Evolutionary conservation across 64 coral and sea anemone genomes (phyloP).

Genomic region (Exaiptasia diaphana): DNA sequence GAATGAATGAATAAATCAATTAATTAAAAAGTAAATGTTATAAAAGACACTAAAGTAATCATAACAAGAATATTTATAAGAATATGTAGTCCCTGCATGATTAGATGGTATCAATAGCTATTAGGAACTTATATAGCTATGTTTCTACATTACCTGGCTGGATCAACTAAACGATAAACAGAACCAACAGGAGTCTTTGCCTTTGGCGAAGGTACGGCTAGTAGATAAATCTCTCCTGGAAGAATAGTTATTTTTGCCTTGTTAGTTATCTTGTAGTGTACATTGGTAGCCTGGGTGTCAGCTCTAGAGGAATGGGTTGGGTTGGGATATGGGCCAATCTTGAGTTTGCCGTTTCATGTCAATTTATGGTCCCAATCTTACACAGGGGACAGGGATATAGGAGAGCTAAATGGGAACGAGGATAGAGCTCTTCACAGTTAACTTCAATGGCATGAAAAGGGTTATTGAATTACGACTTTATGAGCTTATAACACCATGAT

Average conservation of each 20-base stretch:
- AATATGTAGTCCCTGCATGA: neutral
- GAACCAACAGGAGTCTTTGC: slow-evolving; percentile 19
- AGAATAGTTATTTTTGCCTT: neutral
- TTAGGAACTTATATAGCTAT: neutral
- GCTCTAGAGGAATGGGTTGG: neutral
- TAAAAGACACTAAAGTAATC: neutral
- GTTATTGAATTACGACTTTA: neutral
- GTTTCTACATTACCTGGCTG: slow-evolving; percentile 45
- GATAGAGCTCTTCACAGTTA: neutral
- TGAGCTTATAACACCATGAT: no score
- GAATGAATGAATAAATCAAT: neutral
- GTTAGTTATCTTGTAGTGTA: neutral
- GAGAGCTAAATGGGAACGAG: neutral
- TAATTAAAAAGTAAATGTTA: neutral
- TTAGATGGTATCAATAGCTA: neutral
- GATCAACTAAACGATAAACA: slow-evolving; percentile 76
- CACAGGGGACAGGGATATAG: neutral
- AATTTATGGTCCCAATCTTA: neutral
- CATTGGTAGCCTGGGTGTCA: neutral
- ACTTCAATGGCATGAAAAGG: neutral
- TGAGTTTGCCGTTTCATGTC: neutral
- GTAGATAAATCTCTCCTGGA: slow-evolving; percentile 79
- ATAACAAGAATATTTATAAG: neutral
- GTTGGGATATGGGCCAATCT: neutral
- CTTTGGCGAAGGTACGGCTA: slow-evolving; percentile 43